Evolutionary conservation across 2,888 invertebrate species (phyloP).

Genomic region (Torymus aiolomorphi): DNA sequence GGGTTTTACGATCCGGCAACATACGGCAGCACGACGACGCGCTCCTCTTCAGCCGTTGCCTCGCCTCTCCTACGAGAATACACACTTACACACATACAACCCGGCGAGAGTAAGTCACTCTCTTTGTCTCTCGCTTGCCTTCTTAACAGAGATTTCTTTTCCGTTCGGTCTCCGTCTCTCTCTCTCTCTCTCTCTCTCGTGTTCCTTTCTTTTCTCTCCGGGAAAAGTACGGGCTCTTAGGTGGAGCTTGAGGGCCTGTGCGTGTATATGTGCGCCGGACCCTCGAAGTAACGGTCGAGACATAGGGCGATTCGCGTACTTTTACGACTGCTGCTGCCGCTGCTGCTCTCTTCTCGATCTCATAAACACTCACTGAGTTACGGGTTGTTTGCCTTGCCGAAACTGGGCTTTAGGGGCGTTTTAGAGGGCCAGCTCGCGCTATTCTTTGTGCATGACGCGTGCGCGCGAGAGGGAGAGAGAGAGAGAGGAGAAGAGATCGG

Average conservation of each 20-base stretch:
- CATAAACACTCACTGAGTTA: conserved; percentile 74
- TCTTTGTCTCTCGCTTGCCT: conserved; percentile 49
- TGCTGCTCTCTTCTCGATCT: conserved; percentile 57
- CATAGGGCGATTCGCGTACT: conserved; percentile 69
- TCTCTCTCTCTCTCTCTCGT: conserved; percentile 26
- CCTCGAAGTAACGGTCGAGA: conserved; percentile 66
- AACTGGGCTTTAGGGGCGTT: conserved; percentile 68
- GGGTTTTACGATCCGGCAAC: conserved; percentile 75
- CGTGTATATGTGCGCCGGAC: conserved; percentile 43
- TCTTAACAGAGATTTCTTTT: conserved; percentile 58
- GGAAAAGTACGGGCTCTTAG: conserved; percentile 61
- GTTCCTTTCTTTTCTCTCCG: conserved; percentile 49
- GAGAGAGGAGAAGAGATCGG: conserved; percentile 11
- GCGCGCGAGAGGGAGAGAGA: background rate
- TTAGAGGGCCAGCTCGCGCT: conserved; percentile 47
- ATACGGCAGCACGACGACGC: conserved; percentile 63
- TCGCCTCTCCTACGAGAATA: conserved; percentile 48
- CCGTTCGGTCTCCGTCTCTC: conserved; percentile 49
- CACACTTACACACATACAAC: too few species aligned
- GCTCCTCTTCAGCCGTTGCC: conserved; percentile 52
- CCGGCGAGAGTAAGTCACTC: conserved; percentile 53
- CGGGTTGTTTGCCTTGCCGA: conserved; percentile 72
- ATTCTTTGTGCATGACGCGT: too few species aligned
- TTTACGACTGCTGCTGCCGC: conserved; percentile 67
- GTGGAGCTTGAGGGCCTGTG: conserved; percentile 64